These are phyloP conservation scores for Nemotelus nigrinus DNA, from an alignment of 2,888 invertebrate genomes.

Conservation along the genomic window DNA sequence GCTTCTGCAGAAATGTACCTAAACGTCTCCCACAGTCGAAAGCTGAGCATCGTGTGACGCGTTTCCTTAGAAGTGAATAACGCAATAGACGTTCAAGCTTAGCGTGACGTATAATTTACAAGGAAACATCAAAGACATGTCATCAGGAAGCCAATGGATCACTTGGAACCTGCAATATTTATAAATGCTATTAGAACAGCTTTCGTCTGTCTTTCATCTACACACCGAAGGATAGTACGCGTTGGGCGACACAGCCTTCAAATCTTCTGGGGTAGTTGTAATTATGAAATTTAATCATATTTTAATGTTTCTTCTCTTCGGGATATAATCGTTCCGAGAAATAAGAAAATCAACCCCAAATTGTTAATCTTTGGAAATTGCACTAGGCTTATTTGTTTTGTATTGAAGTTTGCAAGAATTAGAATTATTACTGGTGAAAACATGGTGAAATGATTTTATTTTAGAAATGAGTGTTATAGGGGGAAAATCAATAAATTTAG, in stretches of 20 bases:
- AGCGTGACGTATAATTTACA: constrained; percentile 50
- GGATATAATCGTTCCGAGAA: neutral
- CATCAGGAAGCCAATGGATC: constrained; percentile 37
- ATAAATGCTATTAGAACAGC: constrained; percentile 30
- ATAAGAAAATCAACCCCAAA: no score
- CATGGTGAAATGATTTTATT: no score
- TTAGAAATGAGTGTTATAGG: no score
- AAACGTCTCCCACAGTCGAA: neutral
- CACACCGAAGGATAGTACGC: neutral
- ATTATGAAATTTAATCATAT: constrained; percentile 42
- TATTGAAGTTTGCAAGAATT: no score
- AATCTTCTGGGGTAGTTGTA: constrained; percentile 38
- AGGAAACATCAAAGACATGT: constrained; percentile 38
- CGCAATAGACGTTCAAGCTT: constrained; percentile 37
- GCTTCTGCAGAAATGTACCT: neutral
- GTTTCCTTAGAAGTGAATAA: constrained; percentile 12
- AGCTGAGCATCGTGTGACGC: constrained; percentile 17
- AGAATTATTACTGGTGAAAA: no score
- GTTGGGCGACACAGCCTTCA: constrained; percentile 28
- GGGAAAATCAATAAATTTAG: no score
- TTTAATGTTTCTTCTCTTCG: neutral
- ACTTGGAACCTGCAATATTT: constrained; percentile 38
- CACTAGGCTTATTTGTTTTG: no score
- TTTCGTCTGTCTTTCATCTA: constrained; percentile 34
- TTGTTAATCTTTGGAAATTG: no score